A percentile compares a stretch with the other conserved stretches of the same genome.
Evolutionary conservation across 2,797 vertebrate genomes (phyloP).

Genomic region (Scyliorhinus canicula): DNA sequence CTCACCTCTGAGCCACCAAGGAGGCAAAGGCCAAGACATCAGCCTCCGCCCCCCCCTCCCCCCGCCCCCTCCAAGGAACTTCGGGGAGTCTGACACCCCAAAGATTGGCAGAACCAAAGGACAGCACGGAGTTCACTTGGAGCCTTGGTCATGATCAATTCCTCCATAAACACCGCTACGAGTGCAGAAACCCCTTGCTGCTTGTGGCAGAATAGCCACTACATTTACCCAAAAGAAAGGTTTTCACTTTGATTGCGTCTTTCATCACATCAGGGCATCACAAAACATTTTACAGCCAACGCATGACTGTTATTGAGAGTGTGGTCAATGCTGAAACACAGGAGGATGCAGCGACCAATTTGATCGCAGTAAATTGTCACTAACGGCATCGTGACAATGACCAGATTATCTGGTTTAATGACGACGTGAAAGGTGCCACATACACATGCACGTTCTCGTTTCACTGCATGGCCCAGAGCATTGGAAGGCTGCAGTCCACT

Average conservation of each 20-base stretch:
- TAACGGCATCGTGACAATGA: background rate
- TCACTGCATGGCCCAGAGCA: background rate
- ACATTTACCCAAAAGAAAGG: background rate
- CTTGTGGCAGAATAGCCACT: background rate
- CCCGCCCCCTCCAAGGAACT: no score
- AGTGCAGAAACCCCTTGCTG: background rate
- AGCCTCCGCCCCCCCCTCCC: no score
- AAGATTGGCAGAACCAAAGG: no score
- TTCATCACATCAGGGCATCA: background rate
- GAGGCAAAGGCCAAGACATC: no score
- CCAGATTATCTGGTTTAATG: background rate
- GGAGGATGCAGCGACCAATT: background rate
- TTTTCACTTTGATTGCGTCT: background rate
- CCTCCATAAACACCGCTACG: background rate
- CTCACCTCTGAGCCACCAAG: no score
- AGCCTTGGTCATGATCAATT: no score
- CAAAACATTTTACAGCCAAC: background rate
- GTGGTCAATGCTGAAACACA: background rate
- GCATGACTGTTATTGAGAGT: background rate
- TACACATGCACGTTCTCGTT: background rate
- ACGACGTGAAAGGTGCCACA: background rate
- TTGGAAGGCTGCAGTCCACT: background rate
- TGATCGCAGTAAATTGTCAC: background rate
- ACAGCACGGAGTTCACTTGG: background rate
- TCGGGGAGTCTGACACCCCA: no score